Conservation (phyloP, 2,888 invertebrate species). For the Plutella xylostella region DNA sequence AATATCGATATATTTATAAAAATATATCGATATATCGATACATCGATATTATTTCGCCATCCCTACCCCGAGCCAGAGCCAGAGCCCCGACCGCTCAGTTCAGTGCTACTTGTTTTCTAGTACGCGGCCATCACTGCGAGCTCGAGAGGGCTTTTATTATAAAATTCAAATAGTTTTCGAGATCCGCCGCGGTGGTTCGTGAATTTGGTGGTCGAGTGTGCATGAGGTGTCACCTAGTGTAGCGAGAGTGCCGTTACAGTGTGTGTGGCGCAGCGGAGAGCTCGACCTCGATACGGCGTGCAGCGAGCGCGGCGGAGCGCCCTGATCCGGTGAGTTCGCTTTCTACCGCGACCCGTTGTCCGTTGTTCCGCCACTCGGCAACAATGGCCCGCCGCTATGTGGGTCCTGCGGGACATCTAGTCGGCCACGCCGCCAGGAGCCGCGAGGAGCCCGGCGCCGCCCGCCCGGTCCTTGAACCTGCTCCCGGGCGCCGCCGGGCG, state of each 20-base stretch:
- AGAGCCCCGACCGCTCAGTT: constrained; percentile 23
- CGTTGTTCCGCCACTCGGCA: no score
- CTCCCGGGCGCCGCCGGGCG: not conserved
- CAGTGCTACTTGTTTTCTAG: constrained; percentile 53
- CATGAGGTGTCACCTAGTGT: constrained; percentile 1
- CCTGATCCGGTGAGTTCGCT: not conserved
- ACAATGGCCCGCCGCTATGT: no score
- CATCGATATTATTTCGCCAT: no score
- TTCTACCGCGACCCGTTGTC: not conserved
- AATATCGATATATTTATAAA: no score
- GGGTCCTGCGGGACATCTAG: not conserved
- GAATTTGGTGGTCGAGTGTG: constrained; percentile 17
- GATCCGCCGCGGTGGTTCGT: not conserved
- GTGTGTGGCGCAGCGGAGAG: constrained; percentile 38
- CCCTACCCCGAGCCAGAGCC: no score
- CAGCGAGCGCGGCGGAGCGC: not conserved
- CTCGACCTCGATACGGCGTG: constrained; percentile 37
- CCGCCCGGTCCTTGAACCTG: not conserved
- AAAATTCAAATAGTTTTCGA: not conserved
- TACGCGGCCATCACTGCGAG: constrained; percentile 50
- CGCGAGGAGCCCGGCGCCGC: not conserved
- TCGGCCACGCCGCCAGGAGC: not conserved
- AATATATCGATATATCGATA: no score
- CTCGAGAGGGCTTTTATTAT: constrained; percentile 28
- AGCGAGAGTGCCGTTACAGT: constrained; percentile 4